Base-by-base conservation (phyloP, 2,888 invertebrate genomes). In the Cephus sareptanus region DNA sequence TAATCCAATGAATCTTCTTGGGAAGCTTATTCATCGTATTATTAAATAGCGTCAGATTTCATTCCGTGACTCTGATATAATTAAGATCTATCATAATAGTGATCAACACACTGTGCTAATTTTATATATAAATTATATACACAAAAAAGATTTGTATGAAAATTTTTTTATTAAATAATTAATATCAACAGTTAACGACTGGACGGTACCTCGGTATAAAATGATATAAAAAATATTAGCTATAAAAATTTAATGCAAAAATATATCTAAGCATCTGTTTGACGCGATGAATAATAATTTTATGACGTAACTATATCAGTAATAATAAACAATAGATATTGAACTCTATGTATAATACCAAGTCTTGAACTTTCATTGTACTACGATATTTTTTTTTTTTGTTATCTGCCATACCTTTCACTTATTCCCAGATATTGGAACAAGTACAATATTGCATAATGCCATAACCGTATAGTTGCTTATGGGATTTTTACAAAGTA, bases 41-140 rank as follows among this genome's bases (percentile, higher is more conserved):
- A 80, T 80, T 80, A 76, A 76, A 76, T 75, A 76, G 78, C 74
- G 30, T 35, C 76, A 74, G 76, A 78, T 73, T 78, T 40, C 71
- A 68, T 76, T 78, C 78, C 78, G 23, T 76, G 74, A 71, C 69
- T 74, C 70, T 69, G 56, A 69, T 75, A 74, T 68, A 78, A 80
- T 80, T 80, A 80, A 71, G 78, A 69, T 74, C 79, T 40, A 23
- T 6, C 2, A 1, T 23, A 6, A 9, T 23, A 23, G 23, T 23
- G 9, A 15, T 15, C 23, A 56, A 56, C 9, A 23, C 23, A 0
- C 6, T 15, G 23, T 56, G 56, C 56, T 15, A 56, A 56, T 56
- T 23, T 2, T 9, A 23, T 56, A 56, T 9, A 56, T 9, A 56
- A 9, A 23, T 23, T 6, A 2, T 56, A 37, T 37, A 37, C 4